A percentile compares a stretch with the other conserved stretches of the same genome.
phyloP scores from a whole-genome alignment of 2,797 vertebrate genomes.

The Phylloscopus collybita region DNA sequence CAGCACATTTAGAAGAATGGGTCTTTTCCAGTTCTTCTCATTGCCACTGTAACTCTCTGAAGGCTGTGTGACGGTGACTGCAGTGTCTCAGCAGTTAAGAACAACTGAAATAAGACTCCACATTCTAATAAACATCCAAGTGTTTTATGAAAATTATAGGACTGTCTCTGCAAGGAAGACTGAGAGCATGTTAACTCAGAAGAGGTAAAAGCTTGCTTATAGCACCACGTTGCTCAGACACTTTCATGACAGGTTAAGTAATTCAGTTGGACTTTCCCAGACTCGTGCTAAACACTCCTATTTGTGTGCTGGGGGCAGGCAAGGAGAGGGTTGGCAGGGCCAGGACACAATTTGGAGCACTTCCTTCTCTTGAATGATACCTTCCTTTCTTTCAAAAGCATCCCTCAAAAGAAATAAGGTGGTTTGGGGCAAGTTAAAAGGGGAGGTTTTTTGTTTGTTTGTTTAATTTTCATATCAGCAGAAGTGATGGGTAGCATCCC shows the following conservation, averaged over 20 bases:
- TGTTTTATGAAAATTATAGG: not conserved
- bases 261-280: not conserved
- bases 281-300: not conserved
- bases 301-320: not conserved
- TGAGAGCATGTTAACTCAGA: not conserved
- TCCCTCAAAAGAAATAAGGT: not conserved
- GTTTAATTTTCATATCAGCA: not conserved
- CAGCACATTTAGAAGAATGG: not conserved
- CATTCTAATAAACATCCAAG: not conserved
- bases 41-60: not conserved
- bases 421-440: not conserved
- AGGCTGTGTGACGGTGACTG: not conserved
- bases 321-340: not conserved
- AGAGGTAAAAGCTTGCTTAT: not conserved
- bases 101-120: not conserved
- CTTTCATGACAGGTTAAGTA: not conserved
- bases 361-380: not conserved
- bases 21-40: not conserved
- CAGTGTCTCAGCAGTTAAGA: not conserved
- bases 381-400: not conserved
- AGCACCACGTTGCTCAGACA: not conserved
- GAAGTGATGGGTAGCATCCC: not conserved
- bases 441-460: not conserved
- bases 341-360: not conserved
- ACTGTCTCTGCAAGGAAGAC: not conserved